A percentile compares a stretch with the other conserved stretches of the same genome.
Conservation (phyloP, 2,113 vertebrate genomes). For the Chionodraco myersi region DNA sequence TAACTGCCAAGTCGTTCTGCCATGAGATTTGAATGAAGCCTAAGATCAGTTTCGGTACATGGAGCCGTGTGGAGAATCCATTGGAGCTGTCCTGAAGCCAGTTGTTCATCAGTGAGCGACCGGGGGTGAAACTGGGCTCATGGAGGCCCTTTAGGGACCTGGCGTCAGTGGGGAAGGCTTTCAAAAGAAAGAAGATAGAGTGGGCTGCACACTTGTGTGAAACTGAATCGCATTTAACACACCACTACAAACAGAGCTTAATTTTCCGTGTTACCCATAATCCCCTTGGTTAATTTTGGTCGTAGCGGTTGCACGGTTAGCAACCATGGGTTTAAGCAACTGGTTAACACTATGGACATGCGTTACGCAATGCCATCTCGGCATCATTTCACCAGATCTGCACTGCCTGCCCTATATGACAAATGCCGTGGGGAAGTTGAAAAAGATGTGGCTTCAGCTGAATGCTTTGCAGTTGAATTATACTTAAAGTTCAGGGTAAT, state of each 20-base stretch:
- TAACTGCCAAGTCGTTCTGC: conserved; percentile 53
- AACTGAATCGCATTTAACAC: conserved; percentile 62
- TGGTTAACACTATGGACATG: too few relatives aligned
- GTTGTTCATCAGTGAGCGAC: conserved; percentile 58
- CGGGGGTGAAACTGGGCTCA: conserved; percentile 49
- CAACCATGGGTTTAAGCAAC: too few relatives aligned
- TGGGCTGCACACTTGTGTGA: conserved; percentile 35
- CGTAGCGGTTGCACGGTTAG: neutral
- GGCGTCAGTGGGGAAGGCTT: conserved; percentile 41
- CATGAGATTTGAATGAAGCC: conserved; percentile 42
- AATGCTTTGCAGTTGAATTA: too few relatives aligned
- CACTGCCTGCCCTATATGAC: too few relatives aligned
- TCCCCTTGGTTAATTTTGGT: conserved; percentile 67
- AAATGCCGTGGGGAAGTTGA: too few relatives aligned
- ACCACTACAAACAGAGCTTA: conserved; percentile 51
- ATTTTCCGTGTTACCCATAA: conserved; percentile 65
- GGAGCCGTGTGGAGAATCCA: conserved; percentile 57
- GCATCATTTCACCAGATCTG: too few relatives aligned
- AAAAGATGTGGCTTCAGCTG: too few relatives aligned
- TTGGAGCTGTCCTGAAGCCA: conserved; percentile 40
- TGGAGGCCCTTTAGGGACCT: conserved; percentile 34
- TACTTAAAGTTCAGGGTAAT: too few relatives aligned
- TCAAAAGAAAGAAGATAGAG: conserved; percentile 48
- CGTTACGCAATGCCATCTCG: too few relatives aligned
- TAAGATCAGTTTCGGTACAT: conserved; percentile 55